phyloP scores from a whole-genome alignment of 2,888 invertebrate genomes.

The Nebria brevicollis region DNA sequence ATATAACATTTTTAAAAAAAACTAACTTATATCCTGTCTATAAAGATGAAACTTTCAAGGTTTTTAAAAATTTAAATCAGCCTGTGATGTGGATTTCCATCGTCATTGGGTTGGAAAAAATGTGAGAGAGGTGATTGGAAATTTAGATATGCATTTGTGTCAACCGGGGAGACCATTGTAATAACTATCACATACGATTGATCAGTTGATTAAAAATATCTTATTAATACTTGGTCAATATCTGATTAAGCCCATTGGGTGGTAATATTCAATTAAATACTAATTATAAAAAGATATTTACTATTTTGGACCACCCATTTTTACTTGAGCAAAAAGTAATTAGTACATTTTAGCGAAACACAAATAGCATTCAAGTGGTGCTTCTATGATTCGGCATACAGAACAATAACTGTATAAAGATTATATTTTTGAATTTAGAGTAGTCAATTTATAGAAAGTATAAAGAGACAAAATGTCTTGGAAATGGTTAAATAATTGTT shows the following conservation, averaged over 20 bases:
- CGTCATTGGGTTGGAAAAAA: neutral
- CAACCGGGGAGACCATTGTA: neutral
- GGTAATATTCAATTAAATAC: neutral
- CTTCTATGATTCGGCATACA: too few relatives aligned
- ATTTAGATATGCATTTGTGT: conserved; percentile 1
- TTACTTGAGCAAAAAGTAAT: too few relatives aligned
- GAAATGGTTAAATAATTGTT: too few relatives aligned
- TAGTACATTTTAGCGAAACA: too few relatives aligned
- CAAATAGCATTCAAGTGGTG: too few relatives aligned
- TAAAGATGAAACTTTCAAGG: neutral
- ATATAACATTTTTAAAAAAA: neutral
- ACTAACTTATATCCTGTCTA: neutral
- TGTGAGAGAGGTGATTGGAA: neutral
- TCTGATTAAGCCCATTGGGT: neutral
- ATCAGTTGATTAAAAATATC: neutral
- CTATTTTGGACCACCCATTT: too few relatives aligned
- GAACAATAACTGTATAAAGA: too few relatives aligned
- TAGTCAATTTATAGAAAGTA: too few relatives aligned
- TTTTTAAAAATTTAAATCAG: neutral
- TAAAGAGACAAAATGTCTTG: too few relatives aligned
- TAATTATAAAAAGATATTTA: neutral
- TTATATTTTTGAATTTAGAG: too few relatives aligned
- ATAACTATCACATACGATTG: neutral
- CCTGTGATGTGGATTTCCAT: neutral
- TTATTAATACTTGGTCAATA: neutral